Evolutionary conservation across 2,888 invertebrate genomes (phyloP), one percentile per base, ranked within the genome.

Genomic region (Esperia sulphurella): DNA sequence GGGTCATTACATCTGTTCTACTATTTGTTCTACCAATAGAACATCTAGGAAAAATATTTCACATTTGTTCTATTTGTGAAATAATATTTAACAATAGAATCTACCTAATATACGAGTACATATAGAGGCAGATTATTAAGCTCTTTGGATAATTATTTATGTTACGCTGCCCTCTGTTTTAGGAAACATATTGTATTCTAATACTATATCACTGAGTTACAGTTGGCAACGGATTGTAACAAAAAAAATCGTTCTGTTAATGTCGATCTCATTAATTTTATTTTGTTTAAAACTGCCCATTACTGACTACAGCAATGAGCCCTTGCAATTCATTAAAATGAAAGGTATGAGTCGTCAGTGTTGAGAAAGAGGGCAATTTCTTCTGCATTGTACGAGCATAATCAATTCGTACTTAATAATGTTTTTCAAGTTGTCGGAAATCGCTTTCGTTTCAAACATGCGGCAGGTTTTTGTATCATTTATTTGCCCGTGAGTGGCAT

Each of bases 341-440:
- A 37, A 45, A 9, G 9, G n/a, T 9, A 35, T 35, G 39, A 33
- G 38, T 21, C 5, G 21, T 21, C 21, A 21, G 21, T 46, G 38
- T 45, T 39, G 33, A 42, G 29, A 49, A 43, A 33, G 38, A 30
- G 49, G 45, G 37, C 49, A 43, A 46, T 49, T 49, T 49, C 49
- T 42, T 49, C 37, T 38, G 13, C 21, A 44, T 44, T 41, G 45
- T 49, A 43, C 29, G 45, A 49, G 45, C 2, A 41, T 12, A 31
- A 30, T 33, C 39, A 14, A 45, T 39, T 45, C 21, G 14, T 7
- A 21, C 42, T 7, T n/a, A 35, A 43, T n/a, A 41, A 29, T 41
- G 41, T 28, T 41, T 41, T 41, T 29, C 29, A n/a, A 8, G 3
- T 39, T 39, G n/a, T 14, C 14, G 6, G 39, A 39, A 39, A n/a